Evolutionary conservation across 2,797 vertebrate genomes (phyloP).

Genomic region (Siniperca scherzeri): DNA sequence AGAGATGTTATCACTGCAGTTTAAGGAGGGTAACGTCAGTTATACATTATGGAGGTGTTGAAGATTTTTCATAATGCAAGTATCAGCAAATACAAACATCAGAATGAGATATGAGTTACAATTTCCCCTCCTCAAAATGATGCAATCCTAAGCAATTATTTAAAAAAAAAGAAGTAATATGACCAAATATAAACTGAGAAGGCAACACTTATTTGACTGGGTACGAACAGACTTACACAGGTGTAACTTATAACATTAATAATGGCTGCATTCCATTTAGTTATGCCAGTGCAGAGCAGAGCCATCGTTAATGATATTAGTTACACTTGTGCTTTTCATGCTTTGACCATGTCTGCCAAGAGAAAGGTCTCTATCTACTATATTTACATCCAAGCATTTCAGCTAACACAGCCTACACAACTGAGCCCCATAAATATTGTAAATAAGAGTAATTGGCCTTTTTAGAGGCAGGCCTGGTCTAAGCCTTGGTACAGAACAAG

Average conservation of each 20-base stretch:
- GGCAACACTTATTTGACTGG: neutral
- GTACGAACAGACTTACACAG: neutral
- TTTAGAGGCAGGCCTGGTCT: neutral
- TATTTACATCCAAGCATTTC: neutral
- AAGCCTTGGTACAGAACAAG: neutral
- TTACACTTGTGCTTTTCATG: neutral
- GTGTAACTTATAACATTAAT: neutral
- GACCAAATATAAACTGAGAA: neutral
- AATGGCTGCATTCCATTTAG: neutral
- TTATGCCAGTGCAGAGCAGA: neutral
- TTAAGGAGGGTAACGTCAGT: constrained; percentile 38
- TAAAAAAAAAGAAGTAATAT: too few relatives aligned
- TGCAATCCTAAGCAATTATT: neutral
- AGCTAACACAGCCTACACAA: neutral
- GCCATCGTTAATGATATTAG: neutral
- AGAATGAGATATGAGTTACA: neutral
- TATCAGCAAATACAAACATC: constrained; percentile 47
- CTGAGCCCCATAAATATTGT: neutral
- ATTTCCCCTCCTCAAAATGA: neutral
- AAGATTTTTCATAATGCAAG: constrained; percentile 15
- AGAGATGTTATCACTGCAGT: constrained; percentile 43
- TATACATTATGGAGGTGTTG: constrained; percentile 33
- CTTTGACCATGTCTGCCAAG: neutral
- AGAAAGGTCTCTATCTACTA: neutral
- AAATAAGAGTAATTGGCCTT: neutral